Conservation (phyloP, 2,888 invertebrate species). For the Argynnis bischoffii region DNA sequence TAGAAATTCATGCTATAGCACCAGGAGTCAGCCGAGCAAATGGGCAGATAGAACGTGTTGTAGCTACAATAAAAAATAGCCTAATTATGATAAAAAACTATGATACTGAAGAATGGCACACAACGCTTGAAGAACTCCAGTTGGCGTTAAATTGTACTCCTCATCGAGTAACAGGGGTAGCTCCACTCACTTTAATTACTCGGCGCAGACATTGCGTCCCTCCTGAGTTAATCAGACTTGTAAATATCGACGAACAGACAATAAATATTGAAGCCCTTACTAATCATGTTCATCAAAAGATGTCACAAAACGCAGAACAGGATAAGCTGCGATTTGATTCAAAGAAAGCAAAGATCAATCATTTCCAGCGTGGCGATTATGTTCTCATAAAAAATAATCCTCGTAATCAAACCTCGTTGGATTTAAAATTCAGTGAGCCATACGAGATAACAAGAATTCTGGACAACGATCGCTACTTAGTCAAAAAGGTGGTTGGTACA, state of each 20-base stretch:
- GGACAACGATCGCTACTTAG: slow-evolving; percentile 40
- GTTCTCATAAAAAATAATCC: slow-evolving; percentile 38
- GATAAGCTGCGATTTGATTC: neutral
- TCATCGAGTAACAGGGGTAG: neutral
- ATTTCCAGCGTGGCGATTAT: neutral
- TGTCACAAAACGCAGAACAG: neutral
- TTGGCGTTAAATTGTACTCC: neutral
- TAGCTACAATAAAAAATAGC: slow-evolving; percentile 39
- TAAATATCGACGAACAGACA: slow-evolving; percentile 32
- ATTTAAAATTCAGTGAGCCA: slow-evolving; percentile 39
- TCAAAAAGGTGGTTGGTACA: slow-evolving; percentile 35
- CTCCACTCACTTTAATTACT: neutral
- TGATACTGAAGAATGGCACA: slow-evolving; percentile 40
- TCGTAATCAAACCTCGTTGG: slow-evolving; percentile 38
- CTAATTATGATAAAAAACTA: slow-evolving; percentile 42
- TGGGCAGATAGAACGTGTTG: slow-evolving; percentile 39
- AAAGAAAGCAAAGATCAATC: neutral
- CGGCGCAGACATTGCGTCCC: neutral
- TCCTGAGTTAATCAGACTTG: slow-evolving; percentile 37
- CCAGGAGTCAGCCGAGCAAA: slow-evolving; percentile 41
- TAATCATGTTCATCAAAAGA: neutral
- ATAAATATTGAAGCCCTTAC: slow-evolving; percentile 35
- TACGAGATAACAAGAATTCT: slow-evolving; percentile 37
- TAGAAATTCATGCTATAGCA: slow-evolving; percentile 34
- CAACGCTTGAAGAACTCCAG: slow-evolving; percentile 27